Percentiles rank a stretch among this genome's conserved stretches.
Evolutionary conservation across 2,888 invertebrate genomes (phyloP).

Genomic region (Monochamus alternatus): DNA sequence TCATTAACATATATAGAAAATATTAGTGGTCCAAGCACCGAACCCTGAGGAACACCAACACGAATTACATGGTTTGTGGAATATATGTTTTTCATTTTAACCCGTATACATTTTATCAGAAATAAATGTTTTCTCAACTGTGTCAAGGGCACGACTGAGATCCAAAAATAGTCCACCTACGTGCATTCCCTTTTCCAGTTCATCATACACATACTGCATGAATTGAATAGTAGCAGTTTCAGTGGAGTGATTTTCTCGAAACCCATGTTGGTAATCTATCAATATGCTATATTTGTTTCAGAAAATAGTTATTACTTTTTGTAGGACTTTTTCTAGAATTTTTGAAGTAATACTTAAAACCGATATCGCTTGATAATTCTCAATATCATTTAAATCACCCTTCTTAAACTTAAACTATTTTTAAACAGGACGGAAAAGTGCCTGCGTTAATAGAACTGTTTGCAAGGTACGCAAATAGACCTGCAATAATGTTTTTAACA

Average conservation of each 20-base stretch:
- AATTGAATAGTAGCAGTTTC: neutral
- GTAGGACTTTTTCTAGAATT: neutral
- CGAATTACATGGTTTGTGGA: neutral
- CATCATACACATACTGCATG: conserved; percentile 1
- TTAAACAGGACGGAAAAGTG: too few relatives aligned
- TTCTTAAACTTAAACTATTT: too few relatives aligned
- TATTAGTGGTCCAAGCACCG: neutral
- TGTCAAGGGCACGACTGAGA: neutral
- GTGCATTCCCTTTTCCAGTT: neutral
- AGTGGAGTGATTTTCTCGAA: neutral
- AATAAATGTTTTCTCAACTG: neutral
- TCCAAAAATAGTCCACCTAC: neutral
- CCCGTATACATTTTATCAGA: neutral
- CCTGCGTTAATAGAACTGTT: too few relatives aligned
- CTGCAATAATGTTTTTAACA: too few relatives aligned
- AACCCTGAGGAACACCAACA: too few relatives aligned
- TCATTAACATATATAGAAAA: neutral
- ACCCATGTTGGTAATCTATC: neutral
- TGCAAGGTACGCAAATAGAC: too few relatives aligned
- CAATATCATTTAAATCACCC: too few relatives aligned
- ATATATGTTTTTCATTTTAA: neutral
- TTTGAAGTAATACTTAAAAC: too few relatives aligned
- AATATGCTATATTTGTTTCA: neutral
- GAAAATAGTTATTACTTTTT: neutral
- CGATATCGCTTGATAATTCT: too few relatives aligned